These are phyloP conservation scores for Idaea dimidiata DNA, from an alignment of 2,888 invertebrate species.

Conservation along the genomic window DNA sequence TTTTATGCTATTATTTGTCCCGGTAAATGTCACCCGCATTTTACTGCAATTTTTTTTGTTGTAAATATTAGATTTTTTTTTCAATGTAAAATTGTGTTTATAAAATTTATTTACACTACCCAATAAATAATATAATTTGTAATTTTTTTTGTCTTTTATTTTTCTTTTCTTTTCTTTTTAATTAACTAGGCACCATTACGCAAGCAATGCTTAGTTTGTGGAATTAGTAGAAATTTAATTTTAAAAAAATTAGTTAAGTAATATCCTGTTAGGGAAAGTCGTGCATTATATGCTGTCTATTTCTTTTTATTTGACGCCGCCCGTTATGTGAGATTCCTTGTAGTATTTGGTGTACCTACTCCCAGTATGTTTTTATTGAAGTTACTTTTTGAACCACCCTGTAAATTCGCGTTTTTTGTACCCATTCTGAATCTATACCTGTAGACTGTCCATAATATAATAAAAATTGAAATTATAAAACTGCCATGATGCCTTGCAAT, in stretches of 20 bases:
- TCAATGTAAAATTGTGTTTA: not conserved
- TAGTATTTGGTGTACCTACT: no score
- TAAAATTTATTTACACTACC: constrained; percentile 12
- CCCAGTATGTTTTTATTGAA: no score
- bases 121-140: constrained; percentile 5
- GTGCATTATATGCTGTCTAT: no score
- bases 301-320: no score
- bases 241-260: not conserved
- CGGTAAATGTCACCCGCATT: constrained; percentile 4
- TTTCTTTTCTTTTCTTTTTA: not conserved
- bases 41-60: constrained; percentile 2
- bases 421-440: no score
- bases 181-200: not conserved
- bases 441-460: not conserved
- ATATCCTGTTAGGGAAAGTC: no score
- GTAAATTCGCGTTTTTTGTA: no score
- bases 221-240: not conserved
- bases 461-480: not conserved
- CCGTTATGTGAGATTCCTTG: no score
- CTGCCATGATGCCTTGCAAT: not conserved
- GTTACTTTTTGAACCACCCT: no score
- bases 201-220: not conserved
- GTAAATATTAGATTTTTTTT: not conserved
- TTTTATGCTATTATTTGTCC: not conserved
- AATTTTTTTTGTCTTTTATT: constrained; percentile 3